Evolutionary conservation across 2,797 vertebrate genomes (phyloP).

Genomic region (Kryptopterus vitreolus): DNA sequence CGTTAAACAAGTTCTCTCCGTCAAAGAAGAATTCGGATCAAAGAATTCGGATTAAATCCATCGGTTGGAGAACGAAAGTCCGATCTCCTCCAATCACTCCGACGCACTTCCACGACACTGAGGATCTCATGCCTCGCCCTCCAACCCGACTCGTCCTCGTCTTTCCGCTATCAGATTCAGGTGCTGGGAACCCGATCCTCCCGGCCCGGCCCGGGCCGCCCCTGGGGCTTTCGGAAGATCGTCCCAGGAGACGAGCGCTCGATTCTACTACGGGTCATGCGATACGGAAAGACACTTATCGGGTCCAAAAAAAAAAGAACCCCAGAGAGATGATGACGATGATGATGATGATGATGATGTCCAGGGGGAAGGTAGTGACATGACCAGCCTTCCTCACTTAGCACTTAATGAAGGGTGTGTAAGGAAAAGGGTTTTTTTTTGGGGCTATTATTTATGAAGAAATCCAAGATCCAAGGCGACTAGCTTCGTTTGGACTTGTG

Average conservation of each 20-base stretch:
- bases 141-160: conserved; percentile 16
- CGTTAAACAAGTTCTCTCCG: no score
- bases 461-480: no score
- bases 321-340: conserved; percentile 5
- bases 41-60: no score
- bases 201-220: conserved; percentile 19
- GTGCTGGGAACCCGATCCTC: conserved; percentile 47
- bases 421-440: not conserved
- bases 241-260: conserved; percentile 45
- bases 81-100: not conserved
- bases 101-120: not conserved
- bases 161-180: conserved; percentile 45
- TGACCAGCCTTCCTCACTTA: conserved; percentile 21
- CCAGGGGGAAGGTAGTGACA: conserved; percentile 14
- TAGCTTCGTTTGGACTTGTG: no score
- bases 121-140: not conserved
- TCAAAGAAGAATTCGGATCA: no score
- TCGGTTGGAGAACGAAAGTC: not conserved
- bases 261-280: conserved; percentile 48
- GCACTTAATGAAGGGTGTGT: not conserved
- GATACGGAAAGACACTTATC: conserved; percentile 54
- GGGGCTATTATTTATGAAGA: no score
- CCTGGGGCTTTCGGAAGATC: conserved; percentile 32
- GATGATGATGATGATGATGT: not conserved
- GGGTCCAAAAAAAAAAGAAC: conserved; percentile 49